Evolutionary conservation across 2,113 vertebrate genomes (phyloP).

Genomic region (Theristicus caerulescens): DNA sequence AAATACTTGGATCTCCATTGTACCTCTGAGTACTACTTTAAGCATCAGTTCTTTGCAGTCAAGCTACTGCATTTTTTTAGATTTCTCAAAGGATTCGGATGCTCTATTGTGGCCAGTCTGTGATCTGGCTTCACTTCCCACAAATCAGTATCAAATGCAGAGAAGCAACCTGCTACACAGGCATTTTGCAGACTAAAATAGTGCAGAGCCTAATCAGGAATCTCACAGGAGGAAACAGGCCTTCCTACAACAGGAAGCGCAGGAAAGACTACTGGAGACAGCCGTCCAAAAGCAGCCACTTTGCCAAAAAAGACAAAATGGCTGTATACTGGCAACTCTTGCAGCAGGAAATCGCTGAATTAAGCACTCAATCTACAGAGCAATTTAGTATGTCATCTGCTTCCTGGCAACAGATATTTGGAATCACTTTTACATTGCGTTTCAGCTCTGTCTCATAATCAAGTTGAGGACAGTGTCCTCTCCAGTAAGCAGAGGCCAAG

Average conservation of each 20-base stretch:
- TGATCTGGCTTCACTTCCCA: slow-evolving; percentile 58
- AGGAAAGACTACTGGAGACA: slow-evolving; percentile 83
- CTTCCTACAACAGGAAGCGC: slow-evolving; percentile 81
- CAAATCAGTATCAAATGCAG: slow-evolving; percentile 60
- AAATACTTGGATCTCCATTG: not conserved
- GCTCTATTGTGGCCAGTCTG: slow-evolving; percentile 20
- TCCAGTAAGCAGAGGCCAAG: slow-evolving; percentile 58
- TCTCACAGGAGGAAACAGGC: slow-evolving; percentile 80
- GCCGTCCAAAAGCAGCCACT: slow-evolving; percentile 61
- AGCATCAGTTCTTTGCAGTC: not conserved
- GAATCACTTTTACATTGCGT: slow-evolving; percentile 71
- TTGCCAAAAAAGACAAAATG: slow-evolving; percentile 83
- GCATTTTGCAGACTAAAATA: slow-evolving; percentile 76
- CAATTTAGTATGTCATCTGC: slow-evolving; percentile 83
- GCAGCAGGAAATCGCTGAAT: slow-evolving; percentile 80
- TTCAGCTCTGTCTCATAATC: slow-evolving; percentile 69
- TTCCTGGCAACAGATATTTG: slow-evolving; percentile 81
- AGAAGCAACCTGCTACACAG: slow-evolving; percentile 52
- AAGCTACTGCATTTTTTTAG: not conserved
- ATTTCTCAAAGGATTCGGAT: slow-evolving; percentile 56
- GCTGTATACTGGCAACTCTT: slow-evolving; percentile 70
- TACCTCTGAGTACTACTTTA: not conserved
- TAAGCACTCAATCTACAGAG: slow-evolving; percentile 78
- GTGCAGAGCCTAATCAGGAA: slow-evolving; percentile 76
- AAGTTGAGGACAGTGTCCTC: slow-evolving; percentile 33